Base-by-base conservation (phyloP, 2,797 vertebrate species). In the Karalla daura region DNA sequence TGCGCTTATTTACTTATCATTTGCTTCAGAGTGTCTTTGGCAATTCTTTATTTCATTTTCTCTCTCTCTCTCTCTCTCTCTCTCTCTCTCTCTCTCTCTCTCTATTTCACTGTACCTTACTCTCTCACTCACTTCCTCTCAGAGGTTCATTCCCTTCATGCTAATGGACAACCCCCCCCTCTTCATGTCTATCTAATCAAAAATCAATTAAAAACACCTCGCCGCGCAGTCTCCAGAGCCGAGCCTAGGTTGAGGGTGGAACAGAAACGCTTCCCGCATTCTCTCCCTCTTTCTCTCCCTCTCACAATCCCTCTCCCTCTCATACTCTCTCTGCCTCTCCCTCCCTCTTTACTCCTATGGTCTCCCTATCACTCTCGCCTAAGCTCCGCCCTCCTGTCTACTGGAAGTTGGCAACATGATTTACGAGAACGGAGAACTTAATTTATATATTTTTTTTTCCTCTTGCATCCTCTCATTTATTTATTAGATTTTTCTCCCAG, bases 131-230 rank as follows among this genome's bases (percentile, higher is more conserved):
- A 50, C 74, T 79, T 83, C 77, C 81, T 75, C 80, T 90, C 74
- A 81, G 78, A 83, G 87, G 86, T 89, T 91, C 85, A 89, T 90
- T 86, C 90, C 87, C 92, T 78, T 90, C 91, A 91, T 90, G 90
- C 94, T 95, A 95, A 95, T 95, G 93, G 93, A 94, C 86, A 78
- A 79, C 65, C 78, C 76, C 78, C 76, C 74, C 81, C 62, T 32
- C 83, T 82, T 66, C 85, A 79, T 90, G 92, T 93, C 92, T 92
- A 86, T 88, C 92, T 94, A 94, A 95, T 95, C 93, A 94, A 94
- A 95, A 95, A 95, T 95, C 94, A 94, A 95, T 95, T 94, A 94
- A 95, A 94, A 94, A 94, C 94, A 94, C 94, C 93, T 94, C 92
- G 91, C 93, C 91, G 88, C 88, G 81, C 80, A 91, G 90, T 92